phyloP scores from a whole-genome alignment of 2,888 invertebrate species.

The Stegophylla sp. region DNA sequence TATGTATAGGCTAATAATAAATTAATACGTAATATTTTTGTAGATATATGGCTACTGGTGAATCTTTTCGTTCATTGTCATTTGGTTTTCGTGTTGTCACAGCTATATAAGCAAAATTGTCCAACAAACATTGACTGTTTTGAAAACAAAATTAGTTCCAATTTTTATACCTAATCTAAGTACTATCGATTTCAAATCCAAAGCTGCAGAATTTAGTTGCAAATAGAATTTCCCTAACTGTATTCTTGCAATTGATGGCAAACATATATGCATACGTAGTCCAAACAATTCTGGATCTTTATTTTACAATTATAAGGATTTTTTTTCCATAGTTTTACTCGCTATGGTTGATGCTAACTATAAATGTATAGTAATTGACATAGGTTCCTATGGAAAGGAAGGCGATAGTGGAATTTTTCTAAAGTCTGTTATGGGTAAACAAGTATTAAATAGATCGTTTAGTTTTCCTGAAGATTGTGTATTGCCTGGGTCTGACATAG shows the following conservation, averaged over 20 bases:
- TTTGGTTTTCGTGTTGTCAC: neutral
- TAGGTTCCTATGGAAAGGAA: constrained; percentile 22
- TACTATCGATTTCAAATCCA: neutral
- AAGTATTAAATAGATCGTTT: constrained; percentile 1
- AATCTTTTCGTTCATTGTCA: neutral
- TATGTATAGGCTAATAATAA: too few relatives aligned
- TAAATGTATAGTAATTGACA: too few relatives aligned
- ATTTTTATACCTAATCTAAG: neutral
- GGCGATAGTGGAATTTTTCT: constrained; percentile 19
- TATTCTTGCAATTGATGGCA: constrained; percentile 13
- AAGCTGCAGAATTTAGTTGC: too few relatives aligned
- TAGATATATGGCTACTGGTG: neutral
- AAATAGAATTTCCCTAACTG: neutral
- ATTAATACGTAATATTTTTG: too few relatives aligned
- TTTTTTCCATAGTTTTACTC: too few relatives aligned
- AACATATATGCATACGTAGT: neutral
- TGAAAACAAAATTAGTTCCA: neutral
- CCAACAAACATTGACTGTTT: neutral
- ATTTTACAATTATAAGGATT: constrained; percentile 6
- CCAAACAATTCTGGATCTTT: constrained; percentile 10
- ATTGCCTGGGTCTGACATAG: neutral
- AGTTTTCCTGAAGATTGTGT: constrained; percentile 7
- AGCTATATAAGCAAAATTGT: neutral
- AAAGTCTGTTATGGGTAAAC: neutral
- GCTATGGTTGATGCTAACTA: too few relatives aligned